Conservation (phyloP, 2,797 vertebrate genomes). For the Onychomys arenicola region DNA sequence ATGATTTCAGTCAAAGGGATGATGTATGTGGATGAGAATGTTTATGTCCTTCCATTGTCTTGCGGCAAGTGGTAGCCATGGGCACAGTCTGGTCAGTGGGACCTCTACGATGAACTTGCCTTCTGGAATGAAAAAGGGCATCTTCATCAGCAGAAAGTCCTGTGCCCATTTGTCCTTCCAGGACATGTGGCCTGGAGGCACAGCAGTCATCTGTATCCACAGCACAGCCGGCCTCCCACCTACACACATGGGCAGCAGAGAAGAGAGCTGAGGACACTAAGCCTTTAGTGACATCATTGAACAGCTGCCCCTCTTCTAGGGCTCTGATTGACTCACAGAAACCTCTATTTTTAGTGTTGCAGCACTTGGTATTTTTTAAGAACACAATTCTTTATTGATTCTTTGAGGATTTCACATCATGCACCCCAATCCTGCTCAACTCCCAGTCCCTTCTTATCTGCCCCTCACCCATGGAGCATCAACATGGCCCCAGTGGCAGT, state of each 20-base stretch:
- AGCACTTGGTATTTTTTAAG: neutral
- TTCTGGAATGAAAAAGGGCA: slow-evolving; percentile 3
- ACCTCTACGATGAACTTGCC: neutral
- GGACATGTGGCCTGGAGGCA: neutral
- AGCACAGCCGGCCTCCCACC: neutral
- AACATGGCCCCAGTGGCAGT: neutral
- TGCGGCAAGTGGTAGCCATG: neutral
- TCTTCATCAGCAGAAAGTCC: neutral
- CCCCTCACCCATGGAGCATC: neutral
- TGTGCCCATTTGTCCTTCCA: neutral
- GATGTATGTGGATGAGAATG: neutral
- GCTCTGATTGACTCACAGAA: neutral
- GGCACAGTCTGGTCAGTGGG: neutral
- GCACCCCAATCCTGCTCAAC: neutral
- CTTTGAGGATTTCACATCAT: neutral
- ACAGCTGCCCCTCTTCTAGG: neutral
- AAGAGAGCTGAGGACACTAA: neutral
- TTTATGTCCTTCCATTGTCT: neutral
- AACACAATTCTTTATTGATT: neutral
- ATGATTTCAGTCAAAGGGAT: neutral
- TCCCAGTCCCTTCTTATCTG: neutral
- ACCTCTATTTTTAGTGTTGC: neutral
- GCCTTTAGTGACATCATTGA: neutral
- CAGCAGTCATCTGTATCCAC: neutral
- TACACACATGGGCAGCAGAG: neutral